Base-by-base conservation (phyloP, 2,797 vertebrate genomes). In the Rhinoraja longicauda region DNA sequence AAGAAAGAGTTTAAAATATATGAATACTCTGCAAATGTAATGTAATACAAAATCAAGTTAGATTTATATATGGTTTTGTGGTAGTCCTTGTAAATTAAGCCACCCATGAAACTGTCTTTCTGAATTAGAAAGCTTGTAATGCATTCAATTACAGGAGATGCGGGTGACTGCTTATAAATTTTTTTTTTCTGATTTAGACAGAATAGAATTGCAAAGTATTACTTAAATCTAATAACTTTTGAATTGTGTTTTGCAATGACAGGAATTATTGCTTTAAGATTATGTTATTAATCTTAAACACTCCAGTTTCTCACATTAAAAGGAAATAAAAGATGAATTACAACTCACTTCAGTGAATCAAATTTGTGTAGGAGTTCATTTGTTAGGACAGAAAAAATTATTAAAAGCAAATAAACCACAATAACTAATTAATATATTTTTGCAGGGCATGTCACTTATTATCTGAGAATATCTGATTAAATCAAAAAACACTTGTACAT, bases 141-240 rank as follows among this genome's bases (percentile, higher is more conserved):
- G 93, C 79, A 70, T 93, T 94, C 94, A 90, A 93, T 93, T 93
- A 62, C 2, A 2, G 93, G 93, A 24, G 78, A 59, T 81, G 19
- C n/a, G 39, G 53, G 79, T 67, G 26, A 72, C 90, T 45, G 90
- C 70, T 91, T 53, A 91, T 91, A 53, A 72, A 67, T 36, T 90
- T 90, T 88, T 88, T 67, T 79, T 17, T 73, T 36, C 59, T 88
- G n/a, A 53, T 13, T 73, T 91, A 73, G 39, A 45, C 70, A 36
- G 15, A 92, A 75, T 45, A 94, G 93, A 95, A 95, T 95, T 94
- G 95, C 95, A 95, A 94, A 94, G 93, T 94, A n/a, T 26, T 92
- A 57, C n/a, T 88, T 36, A 73, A 53, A 92, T 92, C 70, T 53
- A 26, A 75, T 45, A 53, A 92, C 39, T 1, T 92, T 45, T 13